Conservation (phyloP, 2,888 invertebrate genomes). For the Torymus texanus region DNA sequence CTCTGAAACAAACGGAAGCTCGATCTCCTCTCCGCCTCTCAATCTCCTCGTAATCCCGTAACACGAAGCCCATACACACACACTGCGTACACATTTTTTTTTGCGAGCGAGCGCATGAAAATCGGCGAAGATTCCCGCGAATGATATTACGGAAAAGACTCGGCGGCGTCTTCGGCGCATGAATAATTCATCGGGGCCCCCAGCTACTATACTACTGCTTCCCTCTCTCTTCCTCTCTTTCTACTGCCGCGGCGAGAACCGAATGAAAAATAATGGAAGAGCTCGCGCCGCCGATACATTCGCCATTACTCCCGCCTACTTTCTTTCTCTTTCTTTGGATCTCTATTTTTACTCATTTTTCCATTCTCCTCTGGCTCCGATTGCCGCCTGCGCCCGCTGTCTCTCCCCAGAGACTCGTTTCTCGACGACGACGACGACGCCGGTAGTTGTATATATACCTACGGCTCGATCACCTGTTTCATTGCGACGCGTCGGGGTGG, state of each 20-base stretch:
- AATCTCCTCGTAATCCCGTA: constrained; percentile 47
- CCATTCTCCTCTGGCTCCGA: constrained; percentile 8
- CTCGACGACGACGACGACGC: no score
- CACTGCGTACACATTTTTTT: background rate
- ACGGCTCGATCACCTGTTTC: background rate
- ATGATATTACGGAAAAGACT: constrained; percentile 65
- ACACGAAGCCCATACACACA: constrained; percentile 26
- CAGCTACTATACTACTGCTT: background rate
- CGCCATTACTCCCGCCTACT: constrained; percentile 61
- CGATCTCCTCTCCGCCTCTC: background rate
- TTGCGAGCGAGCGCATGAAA: constrained; percentile 17
- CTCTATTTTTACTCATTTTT: constrained; percentile 56
- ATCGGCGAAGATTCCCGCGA: constrained; percentile 57
- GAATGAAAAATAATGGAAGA: constrained; percentile 71
- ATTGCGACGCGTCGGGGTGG: no score
- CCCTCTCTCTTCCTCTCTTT: background rate
- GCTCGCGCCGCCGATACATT: constrained; percentile 62
- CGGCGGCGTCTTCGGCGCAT: constrained; percentile 55
- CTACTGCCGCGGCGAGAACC: constrained; percentile 57
- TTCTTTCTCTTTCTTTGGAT: constrained; percentile 42
- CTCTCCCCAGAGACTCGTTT: no score
- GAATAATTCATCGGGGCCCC: constrained; percentile 62
- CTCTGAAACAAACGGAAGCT: no score
- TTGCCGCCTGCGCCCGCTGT: no score
- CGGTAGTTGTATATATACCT: no score